phyloP scores from a whole-genome alignment of 2,797 vertebrate genomes.

The Rhodeus uyekii region DNA sequence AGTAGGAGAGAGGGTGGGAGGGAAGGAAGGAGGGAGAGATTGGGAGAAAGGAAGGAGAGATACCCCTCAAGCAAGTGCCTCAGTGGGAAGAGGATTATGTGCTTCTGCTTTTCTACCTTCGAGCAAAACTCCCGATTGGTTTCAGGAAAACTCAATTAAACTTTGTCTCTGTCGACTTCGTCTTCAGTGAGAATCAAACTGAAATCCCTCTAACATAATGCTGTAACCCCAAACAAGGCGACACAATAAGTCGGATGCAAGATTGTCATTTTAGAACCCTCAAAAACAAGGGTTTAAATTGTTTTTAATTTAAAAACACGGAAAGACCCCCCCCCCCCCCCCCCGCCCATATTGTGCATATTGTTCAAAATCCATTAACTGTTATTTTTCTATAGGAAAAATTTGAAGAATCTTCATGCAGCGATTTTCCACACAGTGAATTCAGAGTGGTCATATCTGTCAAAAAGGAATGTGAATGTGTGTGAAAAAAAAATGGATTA shows the following conservation, averaged over 20 bases:
- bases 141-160: slow-evolving; percentile 59
- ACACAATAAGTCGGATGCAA: neutral
- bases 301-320: too few relatives aligned
- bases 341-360: too few relatives aligned
- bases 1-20: slow-evolving; percentile 42
- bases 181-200: slow-evolving; percentile 48
- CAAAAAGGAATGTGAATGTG: neutral
- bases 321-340: too few relatives aligned
- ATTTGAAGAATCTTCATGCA: neutral
- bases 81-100: slow-evolving; percentile 56
- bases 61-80: slow-evolving; percentile 49
- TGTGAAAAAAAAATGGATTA: neutral
- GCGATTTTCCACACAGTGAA: neutral
- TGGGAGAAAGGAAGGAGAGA: slow-evolving; percentile 46
- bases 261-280: neutral
- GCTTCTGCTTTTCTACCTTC: slow-evolving; percentile 52
- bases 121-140: slow-evolving; percentile 49
- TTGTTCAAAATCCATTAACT: neutral
- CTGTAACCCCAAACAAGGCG: neutral
- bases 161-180: slow-evolving; percentile 49
- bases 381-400: neutral
- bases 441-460: neutral
- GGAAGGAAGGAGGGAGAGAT: slow-evolving; percentile 47
- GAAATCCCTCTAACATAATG: slow-evolving; percentile 32
- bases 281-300: too few relatives aligned